A percentile compares a stretch with the other conserved stretches of the same genome.
phyloP scores from a whole-genome alignment of 2,888 invertebrate genomes.

The Mesodorylaimus sp. region DNA sequence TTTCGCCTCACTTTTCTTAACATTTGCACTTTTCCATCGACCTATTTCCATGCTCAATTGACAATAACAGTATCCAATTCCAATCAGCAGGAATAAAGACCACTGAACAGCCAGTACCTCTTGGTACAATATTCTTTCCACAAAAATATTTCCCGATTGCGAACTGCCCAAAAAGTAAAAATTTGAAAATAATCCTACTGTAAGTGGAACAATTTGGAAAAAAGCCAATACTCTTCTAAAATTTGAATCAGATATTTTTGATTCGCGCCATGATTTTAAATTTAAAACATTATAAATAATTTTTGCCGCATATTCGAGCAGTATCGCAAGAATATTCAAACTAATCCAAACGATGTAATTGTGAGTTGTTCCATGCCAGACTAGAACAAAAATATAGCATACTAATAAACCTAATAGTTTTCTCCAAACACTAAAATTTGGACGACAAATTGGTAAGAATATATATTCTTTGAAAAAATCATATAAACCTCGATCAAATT shows the following conservation, averaged over 20 bases:
- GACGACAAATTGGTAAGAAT: conserved; percentile 35
- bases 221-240: conserved; percentile 24
- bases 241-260: conserved; percentile 19
- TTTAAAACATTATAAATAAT: conserved; percentile 17
- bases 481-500: conserved; percentile 36
- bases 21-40: background rate
- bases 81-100: conserved; percentile 24
- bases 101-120: conserved; percentile 24
- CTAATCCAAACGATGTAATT: conserved; percentile 33
- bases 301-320: conserved; percentile 27
- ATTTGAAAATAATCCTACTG: conserved; percentile 27
- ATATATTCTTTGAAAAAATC: conserved; percentile 36
- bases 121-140: conserved; percentile 24
- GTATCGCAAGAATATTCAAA: conserved; percentile 32
- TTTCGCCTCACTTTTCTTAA: no score
- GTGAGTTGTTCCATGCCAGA: conserved; percentile 35
- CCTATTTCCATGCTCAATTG: conserved; percentile 22
- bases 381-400: conserved; percentile 34
- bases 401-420: conserved; percentile 31
- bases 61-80: conserved; percentile 23
- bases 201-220: conserved; percentile 21
- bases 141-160: conserved; percentile 22
- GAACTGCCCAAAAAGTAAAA: conserved; percentile 28
- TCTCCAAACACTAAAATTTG: conserved; percentile 27
- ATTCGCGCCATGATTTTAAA: conserved; percentile 16